Base-by-base conservation (phyloP, 2,888 invertebrate genomes). In the Portevinia maculata region DNA sequence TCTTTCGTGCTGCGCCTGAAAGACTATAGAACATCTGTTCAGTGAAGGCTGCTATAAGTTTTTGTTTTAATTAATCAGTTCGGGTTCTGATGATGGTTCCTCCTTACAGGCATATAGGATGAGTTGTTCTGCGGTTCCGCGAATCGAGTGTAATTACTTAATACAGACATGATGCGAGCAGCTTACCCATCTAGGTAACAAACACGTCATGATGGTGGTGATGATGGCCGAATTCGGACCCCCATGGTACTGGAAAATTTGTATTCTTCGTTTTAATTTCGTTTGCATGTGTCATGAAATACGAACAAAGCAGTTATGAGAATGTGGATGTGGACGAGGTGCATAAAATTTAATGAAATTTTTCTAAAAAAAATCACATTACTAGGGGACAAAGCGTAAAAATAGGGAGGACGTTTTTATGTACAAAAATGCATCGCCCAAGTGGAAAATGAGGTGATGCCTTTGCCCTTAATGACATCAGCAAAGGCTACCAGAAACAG, bases 41-140 rank as follows among this genome's bases (percentile, higher is more conserved):
- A 9, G 39, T 32, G 37, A 1, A 9, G 28, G 13, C 55, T 46
- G 34, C 21, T 65, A 28, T 21, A 19, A 11, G 11, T 55, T 60
- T 57, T 52, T 59, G 48, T 64, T 70, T 70, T 70, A 78, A 78
- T 70, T 57, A 70, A 78, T 64, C 57, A 34, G 41, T 59, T 70
- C n/a, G 34, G 50, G 32, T 52, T 52, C 55, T 30, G 39, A 53
- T 67, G 60, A 52, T 57, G 19, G 13, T 74, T 74, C 41, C 17
- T 39, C 30, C 34, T 21, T 7, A 24, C 15, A 13, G 11, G 5
- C 74, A 52, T 28, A 32, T 8, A 65, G 59, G 24, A 44, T 44
- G 44, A 19, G 44, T 17, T 19, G 11, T 11, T 8, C 8, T 53
- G 52, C 21, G 37, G 28, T 55, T 62, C 53, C 64, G 34, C 34